phyloP scores from a whole-genome alignment of 2,113 vertebrate species.

The Sorex fumeus region DNA sequence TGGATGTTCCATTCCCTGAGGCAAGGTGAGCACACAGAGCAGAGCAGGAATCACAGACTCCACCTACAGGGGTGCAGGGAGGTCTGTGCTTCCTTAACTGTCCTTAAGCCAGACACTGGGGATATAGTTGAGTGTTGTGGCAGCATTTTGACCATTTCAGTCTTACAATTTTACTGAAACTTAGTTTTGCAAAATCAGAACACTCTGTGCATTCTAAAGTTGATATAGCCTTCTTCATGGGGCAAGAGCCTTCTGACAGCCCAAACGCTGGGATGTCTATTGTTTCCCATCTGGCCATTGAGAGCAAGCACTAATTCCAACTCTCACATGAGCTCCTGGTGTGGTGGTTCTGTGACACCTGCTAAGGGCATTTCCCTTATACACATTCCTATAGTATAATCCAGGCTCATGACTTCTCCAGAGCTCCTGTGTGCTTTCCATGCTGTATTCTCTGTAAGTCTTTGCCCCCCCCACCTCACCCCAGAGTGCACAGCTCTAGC shows the following conservation, averaged over 20 bases:
- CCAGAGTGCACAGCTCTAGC: not conserved
- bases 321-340: not conserved
- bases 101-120: not conserved
- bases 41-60: no score
- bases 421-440: not conserved
- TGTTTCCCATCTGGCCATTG: not conserved
- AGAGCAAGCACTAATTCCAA: not conserved
- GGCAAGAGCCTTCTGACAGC: not conserved
- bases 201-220: not conserved
- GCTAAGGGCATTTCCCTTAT: not conserved
- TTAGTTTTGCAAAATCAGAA: slow-evolving; percentile 34
- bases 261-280: not conserved
- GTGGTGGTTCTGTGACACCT: not conserved
- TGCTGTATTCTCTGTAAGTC: not conserved
- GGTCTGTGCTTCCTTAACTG: not conserved
- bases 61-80: not conserved
- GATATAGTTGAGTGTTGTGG: not conserved
- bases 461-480: not conserved
- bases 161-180: not conserved
- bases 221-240: not conserved
- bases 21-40: no score
- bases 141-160: not conserved
- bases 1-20: no score
- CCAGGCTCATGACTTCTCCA: not conserved
- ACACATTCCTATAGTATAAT: no score